phyloP scores from a whole-genome alignment of 2,888 invertebrate species.

The Omphaloscelis lunosa region DNA sequence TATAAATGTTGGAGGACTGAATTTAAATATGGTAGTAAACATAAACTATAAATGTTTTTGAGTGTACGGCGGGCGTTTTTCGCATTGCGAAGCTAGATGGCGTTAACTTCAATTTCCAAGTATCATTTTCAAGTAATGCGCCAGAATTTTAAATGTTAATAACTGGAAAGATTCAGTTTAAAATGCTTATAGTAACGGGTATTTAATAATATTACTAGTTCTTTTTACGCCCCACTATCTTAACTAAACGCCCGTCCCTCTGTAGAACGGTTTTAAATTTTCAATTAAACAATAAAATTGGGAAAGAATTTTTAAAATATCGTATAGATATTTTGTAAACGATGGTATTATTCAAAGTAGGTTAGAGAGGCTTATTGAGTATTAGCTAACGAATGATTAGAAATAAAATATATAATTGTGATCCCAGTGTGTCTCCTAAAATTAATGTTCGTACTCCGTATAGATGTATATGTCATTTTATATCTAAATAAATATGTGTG shows the following conservation, averaged over 20 bases:
- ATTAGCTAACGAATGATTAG: slow-evolving; percentile 66
- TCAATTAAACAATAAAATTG: slow-evolving; percentile 32
- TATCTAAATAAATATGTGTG: slow-evolving; percentile 51
- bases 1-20: slow-evolving; percentile 64
- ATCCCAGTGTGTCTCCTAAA: slow-evolving; percentile 81
- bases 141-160: background rate
- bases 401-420: slow-evolving; percentile 73
- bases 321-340: slow-evolving; percentile 59
- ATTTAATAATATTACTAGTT: background rate
- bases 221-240: background rate
- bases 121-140: background rate
- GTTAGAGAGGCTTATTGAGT: slow-evolving; percentile 63
- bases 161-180: background rate
- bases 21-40: slow-evolving; percentile 57
- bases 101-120: background rate
- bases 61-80: slow-evolving; percentile 22
- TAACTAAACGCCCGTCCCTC: slow-evolving; percentile 28
- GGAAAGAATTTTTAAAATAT: slow-evolving; percentile 58
- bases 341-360: slow-evolving; percentile 65
- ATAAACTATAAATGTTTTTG: slow-evolving; percentile 35
- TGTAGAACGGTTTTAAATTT: slow-evolving; percentile 39
- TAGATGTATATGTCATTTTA: slow-evolving; percentile 58
- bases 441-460: slow-evolving; percentile 67
- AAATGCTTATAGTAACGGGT: too few relatives aligned
- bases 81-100: slow-evolving; percentile 25